Evolutionary conservation across 2,113 vertebrate species (phyloP).

Genomic region (Gambusia affinis): DNA sequence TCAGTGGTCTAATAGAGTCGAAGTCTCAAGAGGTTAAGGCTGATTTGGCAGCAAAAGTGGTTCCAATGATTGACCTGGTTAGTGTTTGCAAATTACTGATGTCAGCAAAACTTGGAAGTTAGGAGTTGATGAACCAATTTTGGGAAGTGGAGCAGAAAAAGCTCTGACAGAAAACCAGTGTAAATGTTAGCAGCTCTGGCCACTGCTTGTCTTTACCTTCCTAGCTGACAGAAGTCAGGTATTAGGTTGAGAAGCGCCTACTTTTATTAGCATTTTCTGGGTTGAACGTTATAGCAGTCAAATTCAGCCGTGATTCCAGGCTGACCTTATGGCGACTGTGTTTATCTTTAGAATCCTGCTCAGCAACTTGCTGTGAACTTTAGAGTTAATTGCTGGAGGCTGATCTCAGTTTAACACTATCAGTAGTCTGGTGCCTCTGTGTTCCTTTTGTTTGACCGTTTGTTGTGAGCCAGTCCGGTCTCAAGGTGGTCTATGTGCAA

Average conservation of each 20-base stretch:
- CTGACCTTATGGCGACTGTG: background rate
- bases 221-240: background rate
- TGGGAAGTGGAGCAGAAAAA: background rate
- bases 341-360: background rate
- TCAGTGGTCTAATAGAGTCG: too few species aligned
- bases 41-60: too few species aligned
- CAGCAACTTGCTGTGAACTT: conserved; percentile 21
- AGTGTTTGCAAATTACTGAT: too few species aligned
- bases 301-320: background rate
- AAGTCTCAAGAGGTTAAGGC: too few species aligned
- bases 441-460: background rate
- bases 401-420: conserved; percentile 19
- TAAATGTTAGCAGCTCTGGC: too few species aligned
- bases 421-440: background rate
- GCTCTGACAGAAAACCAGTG: background rate
- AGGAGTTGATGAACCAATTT: too few species aligned
- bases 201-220: background rate
- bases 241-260: background rate
- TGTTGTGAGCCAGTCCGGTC: background rate
- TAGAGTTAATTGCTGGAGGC: conserved; percentile 1
- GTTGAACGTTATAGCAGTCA: background rate
- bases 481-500: background rate
- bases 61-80: too few species aligned
- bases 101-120: too few species aligned
- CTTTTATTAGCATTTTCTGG: background rate